A percentile compares a stretch with the other conserved stretches of the same genome.
phyloP scores from a whole-genome alignment of 2,888 invertebrate genomes.

The Apotomis capreana region DNA sequence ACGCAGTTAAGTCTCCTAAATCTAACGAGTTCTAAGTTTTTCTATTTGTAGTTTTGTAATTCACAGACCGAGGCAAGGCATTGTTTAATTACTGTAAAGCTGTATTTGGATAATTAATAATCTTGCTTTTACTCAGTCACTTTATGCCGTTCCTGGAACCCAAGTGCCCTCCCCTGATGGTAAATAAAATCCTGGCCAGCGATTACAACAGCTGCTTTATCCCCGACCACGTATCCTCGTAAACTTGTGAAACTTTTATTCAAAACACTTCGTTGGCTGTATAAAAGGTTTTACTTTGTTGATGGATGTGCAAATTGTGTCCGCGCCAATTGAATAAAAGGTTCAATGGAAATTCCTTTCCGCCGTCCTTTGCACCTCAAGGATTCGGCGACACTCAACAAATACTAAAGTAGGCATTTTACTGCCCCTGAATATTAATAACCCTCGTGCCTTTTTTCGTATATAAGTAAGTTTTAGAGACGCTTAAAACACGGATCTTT shows the following conservation, averaged over 20 bases:
- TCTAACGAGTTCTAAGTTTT: too few relatives aligned
- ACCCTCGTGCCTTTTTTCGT: conserved; percentile 64
- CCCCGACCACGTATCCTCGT: not conserved
- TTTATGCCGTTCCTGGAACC: not conserved
- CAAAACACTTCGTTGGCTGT: conserved; percentile 34
- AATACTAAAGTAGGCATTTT: conserved; percentile 61
- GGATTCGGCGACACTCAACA: conserved; percentile 64
- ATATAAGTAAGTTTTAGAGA: conserved; percentile 65
- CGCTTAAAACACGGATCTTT: conserved; percentile 67
- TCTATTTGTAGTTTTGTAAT: too few relatives aligned
- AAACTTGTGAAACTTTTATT: conserved; percentile 36
- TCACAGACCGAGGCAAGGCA: too few relatives aligned
- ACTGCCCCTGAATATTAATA: conserved; percentile 72
- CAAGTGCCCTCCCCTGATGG: not conserved
- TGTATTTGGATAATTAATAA: too few relatives aligned
- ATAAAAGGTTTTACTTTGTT: conserved; percentile 41
- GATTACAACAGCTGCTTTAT: not conserved
- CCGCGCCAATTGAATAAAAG: conserved; percentile 69
- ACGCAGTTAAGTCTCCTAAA: too few relatives aligned
- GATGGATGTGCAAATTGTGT: conserved; percentile 46
- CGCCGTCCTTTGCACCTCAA: conserved; percentile 58
- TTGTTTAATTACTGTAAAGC: too few relatives aligned
- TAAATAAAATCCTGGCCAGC: not conserved
- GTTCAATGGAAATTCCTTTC: conserved; percentile 61
- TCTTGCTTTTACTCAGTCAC: too few relatives aligned